phyloP scores from a whole-genome alignment of 1,140 invertebrate species.

The Lasioglossum albipes region DNA sequence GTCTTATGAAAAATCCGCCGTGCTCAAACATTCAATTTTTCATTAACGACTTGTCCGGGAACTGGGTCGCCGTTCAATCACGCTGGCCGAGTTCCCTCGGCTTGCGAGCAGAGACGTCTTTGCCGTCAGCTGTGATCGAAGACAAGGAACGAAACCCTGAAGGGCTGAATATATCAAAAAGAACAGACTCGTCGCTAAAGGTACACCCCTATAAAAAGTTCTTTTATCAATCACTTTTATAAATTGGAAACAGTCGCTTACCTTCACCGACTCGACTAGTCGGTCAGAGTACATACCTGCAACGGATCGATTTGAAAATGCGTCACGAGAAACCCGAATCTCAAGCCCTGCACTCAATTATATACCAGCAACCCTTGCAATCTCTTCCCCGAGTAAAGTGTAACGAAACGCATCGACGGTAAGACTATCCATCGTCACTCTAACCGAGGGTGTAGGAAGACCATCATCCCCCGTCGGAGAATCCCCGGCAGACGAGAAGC shows the following conservation, averaged over 20 bases:
- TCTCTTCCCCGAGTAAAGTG: background rate
- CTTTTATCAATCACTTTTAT: no score
- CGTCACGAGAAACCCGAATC: no score
- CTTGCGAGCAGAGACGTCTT: background rate
- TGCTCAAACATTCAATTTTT: slow-evolving; percentile 2
- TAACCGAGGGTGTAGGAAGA: background rate
- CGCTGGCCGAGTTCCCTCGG: background rate
- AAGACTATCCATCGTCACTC: background rate
- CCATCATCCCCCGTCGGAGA: background rate
- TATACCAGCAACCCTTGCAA: no score
- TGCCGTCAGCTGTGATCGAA: background rate
- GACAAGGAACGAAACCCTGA: no score
- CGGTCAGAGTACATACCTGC: no score
- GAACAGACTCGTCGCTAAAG: no score
- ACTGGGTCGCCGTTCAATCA: background rate
- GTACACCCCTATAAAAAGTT: no score
- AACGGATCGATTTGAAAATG: no score
- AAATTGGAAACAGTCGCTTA: no score
- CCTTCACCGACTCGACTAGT: no score
- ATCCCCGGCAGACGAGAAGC: background rate
- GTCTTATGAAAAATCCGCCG: background rate
- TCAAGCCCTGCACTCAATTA: no score
- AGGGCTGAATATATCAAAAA: no score
- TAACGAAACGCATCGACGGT: background rate
- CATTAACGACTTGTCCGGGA: slow-evolving; percentile 1